Base-by-base conservation (phyloP, 30 jellyfish, hydroid and myxozoan genomes). In the Clytia hemisphaerica region DNA sequence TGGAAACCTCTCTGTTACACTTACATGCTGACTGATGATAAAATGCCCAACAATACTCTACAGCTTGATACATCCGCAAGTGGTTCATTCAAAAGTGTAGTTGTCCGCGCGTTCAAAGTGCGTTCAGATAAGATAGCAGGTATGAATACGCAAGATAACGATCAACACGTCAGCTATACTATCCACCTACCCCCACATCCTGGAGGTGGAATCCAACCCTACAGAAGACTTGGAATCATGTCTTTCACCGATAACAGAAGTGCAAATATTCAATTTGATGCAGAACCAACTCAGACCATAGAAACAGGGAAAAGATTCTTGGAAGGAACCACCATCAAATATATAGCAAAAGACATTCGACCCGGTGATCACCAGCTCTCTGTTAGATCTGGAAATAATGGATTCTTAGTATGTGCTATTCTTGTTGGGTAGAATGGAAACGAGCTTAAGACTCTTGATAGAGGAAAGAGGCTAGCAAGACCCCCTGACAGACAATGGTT, bases 1-100 rank as follows among this genome's bases (percentile, higher is more conserved):
- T 91, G 99, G 99, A 82, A 77, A 48, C 99, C 99, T 45, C 79
- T 54, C 21, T 91, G 99, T 67, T 83, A 76, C 78, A 91, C 99
- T 2, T 91, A 91, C 71, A 91, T 91, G 99, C 29, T 91, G 19
- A 95, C 83, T 25, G 99, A 91, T 71, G 83, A 82, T 80, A 77
- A 80, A 61, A 58, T 69, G 10, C 99, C 99, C 12, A 91, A 91
- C 79, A 91, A 91, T 80, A 91, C 94, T 0, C 38, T 91, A 44
- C 24, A 80, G 14, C 47, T 91, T 4, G 87, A 76, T n/a, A 84
- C 71, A 69, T 84, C 77, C 59, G 67, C 32, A 14, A 83, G 46
- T 36, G 95, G 99, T 4, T 85, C 76, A 58, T 91, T 82, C 82
- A 95, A 84, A 7, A 82, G 83, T 71, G 68, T 93, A 28, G 85